Conservation (phyloP, 1,140 invertebrate genomes). For the Pygmarrhopalites habei region DNA sequence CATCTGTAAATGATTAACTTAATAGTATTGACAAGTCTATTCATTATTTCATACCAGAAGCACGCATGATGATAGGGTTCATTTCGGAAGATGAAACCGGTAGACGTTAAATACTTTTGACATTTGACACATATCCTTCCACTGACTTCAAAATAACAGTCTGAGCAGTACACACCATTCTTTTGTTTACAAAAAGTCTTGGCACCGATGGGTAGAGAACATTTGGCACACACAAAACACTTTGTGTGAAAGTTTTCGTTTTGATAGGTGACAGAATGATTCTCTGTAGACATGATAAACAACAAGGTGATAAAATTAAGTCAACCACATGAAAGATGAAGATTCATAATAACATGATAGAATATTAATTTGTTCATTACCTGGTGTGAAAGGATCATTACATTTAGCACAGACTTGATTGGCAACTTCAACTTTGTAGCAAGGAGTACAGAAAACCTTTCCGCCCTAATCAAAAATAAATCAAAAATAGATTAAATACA, state of each 20-base stretch:
- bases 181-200: constrained; percentile 15
- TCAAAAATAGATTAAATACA: neutral
- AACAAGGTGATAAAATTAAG: neutral
- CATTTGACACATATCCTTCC: constrained; percentile 22
- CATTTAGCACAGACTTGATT: constrained; percentile 1
- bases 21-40: no score
- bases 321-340: neutral
- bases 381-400: neutral
- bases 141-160: constrained; percentile 22
- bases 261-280: constrained; percentile 11
- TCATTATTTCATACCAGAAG: no score
- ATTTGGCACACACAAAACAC: constrained; percentile 22
- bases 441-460: constrained; percentile 6
- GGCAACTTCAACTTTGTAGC: neutral
- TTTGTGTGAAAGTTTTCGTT: constrained; percentile 1
- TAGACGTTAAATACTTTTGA: neutral
- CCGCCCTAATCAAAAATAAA: neutral
- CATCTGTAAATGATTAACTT: no score
- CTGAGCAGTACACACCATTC: constrained; percentile 10
- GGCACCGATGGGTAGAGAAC: constrained; percentile 10
- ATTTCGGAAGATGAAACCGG: constrained; percentile 68
- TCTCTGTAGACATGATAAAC: constrained; percentile 12
- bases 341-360: neutral
- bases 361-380: constrained; percentile 9
- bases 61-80: constrained; percentile 99